These are phyloP conservation scores for Lithophane ornitopus DNA, from an alignment of 2,888 invertebrate species.

Conservation along the genomic window DNA sequence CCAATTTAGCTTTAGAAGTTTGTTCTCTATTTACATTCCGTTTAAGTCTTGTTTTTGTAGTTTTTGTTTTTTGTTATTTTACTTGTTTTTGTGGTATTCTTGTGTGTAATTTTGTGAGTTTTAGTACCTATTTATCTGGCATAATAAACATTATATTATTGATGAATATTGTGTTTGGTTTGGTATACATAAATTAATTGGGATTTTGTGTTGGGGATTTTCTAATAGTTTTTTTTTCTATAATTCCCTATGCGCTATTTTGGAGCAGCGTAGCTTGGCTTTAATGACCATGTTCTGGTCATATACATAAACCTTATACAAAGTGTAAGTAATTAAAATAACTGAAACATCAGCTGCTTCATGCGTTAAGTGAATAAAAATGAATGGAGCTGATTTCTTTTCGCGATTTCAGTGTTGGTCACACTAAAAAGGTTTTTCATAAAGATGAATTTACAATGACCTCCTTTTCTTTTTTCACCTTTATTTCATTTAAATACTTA, in stretches of 20 bases:
- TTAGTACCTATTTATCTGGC: background rate
- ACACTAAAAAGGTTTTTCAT: background rate
- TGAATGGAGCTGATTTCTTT: background rate
- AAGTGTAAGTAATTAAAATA: background rate
- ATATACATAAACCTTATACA: background rate
- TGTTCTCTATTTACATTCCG: slow-evolving; percentile 39
- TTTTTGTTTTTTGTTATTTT: background rate
- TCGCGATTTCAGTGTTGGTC: background rate
- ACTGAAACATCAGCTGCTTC: background rate
- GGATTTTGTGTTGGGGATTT: background rate
- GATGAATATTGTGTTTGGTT: background rate
- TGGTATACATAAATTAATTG: background rate
- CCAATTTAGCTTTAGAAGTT: slow-evolving; percentile 50
- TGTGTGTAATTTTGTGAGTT: background rate
- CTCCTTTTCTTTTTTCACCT: background rate
- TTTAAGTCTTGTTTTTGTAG: slow-evolving; percentile 10
- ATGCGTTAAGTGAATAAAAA: background rate
- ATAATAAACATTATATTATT: background rate
- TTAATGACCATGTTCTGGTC: background rate
- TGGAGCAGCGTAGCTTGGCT: background rate
- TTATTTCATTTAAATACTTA: no score
- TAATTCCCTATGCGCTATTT: background rate
- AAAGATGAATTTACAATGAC: background rate
- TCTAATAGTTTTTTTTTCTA: background rate
- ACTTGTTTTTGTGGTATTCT: background rate